phyloP scores from a whole-genome alignment of 2,113 vertebrate genomes.

The Catagonus wagneri region DNA sequence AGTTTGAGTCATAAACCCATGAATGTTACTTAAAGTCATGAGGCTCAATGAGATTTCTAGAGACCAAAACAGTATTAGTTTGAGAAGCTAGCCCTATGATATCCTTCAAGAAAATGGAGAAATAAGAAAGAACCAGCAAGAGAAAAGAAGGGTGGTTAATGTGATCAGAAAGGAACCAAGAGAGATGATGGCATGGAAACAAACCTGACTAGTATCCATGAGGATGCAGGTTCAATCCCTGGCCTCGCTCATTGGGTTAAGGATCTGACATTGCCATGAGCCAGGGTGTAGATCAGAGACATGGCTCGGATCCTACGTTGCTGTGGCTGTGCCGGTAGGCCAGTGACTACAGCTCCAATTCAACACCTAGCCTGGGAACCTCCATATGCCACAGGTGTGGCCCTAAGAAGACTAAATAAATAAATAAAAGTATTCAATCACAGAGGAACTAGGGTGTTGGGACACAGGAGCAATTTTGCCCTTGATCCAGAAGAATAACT shows the following conservation, averaged over 20 bases:
- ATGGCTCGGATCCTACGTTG: too few relatives aligned
- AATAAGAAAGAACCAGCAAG: neutral
- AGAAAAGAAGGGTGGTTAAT: neutral
- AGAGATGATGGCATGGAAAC: too few relatives aligned
- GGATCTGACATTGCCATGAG: too few relatives aligned
- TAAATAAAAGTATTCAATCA: neutral
- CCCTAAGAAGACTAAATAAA: too few relatives aligned
- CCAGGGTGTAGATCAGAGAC: too few relatives aligned
- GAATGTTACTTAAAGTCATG: neutral
- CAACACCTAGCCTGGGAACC: too few relatives aligned
- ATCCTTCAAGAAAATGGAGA: neutral
- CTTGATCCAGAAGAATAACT: neutral
- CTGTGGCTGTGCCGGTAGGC: too few relatives aligned
- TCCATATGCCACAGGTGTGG: too few relatives aligned
- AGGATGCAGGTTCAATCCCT: too few relatives aligned
- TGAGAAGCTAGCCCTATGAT: neutral
- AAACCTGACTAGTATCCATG: too few relatives aligned
- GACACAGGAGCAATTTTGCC: neutral
- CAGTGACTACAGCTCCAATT: too few relatives aligned
- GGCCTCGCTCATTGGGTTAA: too few relatives aligned
- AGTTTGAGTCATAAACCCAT: neutral
- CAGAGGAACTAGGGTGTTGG: neutral
- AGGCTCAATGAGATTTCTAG: neutral
- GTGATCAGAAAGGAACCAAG: neutral
- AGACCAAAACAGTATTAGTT: neutral